Conservation (phyloP, 2,113 vertebrate species). For the Erpornis zantholeuca region DNA sequence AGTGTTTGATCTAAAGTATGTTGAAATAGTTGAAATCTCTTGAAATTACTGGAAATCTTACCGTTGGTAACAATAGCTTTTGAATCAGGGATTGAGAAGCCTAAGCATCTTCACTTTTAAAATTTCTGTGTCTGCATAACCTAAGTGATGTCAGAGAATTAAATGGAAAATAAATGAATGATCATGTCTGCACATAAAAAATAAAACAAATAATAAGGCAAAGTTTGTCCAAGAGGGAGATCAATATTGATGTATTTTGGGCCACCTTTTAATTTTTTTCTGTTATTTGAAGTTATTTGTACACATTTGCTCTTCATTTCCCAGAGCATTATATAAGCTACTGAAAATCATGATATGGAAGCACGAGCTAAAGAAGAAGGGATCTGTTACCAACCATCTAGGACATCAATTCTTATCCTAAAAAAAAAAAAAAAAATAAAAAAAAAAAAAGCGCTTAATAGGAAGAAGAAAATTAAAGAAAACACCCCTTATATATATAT, state of each 20-base stretch:
- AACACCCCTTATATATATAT: rapidly evolving
- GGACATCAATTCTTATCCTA: neutral
- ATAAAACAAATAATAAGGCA: neutral
- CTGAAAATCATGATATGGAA: neutral
- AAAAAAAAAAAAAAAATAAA: neutral
- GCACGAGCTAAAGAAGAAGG: neutral
- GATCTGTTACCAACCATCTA: neutral
- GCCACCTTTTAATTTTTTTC: neutral
- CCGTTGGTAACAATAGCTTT: neutral
- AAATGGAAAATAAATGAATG: neutral
- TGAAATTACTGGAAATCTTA: neutral
- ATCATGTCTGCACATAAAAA: neutral
- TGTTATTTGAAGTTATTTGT: neutral
- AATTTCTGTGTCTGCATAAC: neutral
- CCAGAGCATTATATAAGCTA: neutral
- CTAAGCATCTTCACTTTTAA: neutral
- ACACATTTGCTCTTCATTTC: neutral
- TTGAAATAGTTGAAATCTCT: neutral
- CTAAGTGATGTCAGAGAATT: neutral
- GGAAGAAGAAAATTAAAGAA: neutral
- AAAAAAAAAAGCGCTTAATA: neutral
- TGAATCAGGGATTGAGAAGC: neutral
- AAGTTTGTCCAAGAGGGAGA: neutral
- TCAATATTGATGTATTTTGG: neutral
- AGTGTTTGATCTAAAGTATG: neutral